These are phyloP conservation scores for Engraulis encrasicolus DNA, from an alignment of 2,113 vertebrate species.

Conservation along the genomic window DNA sequence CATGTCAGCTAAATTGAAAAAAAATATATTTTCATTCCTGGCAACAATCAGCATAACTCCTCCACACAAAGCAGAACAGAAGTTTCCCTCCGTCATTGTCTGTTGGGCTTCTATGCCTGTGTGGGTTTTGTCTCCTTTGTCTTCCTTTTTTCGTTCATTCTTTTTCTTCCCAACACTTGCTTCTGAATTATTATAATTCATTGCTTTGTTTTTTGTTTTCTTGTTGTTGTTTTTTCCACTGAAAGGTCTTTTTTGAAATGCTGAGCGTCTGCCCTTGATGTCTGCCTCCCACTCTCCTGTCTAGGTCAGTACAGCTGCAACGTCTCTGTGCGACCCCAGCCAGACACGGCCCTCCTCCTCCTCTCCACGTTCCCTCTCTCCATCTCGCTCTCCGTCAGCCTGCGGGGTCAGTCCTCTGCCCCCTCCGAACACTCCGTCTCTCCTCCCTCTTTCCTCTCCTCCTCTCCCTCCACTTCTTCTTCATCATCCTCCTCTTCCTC, in stretches of 20 bases:
- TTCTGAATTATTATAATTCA: too few species aligned
- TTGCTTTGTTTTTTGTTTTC: not conserved
- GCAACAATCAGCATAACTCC: too few species aligned
- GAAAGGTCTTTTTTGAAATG: not conserved
- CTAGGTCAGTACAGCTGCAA: conserved; percentile 44
- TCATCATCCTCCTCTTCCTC: conserved; percentile 15
- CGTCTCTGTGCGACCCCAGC: conserved; percentile 30
- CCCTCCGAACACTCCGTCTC: not conserved
- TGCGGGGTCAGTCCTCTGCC: conserved; percentile 25
- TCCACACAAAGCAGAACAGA: too few species aligned
- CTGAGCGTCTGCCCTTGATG: too few species aligned
- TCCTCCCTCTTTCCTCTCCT: not conserved
- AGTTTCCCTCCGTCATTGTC: not conserved
- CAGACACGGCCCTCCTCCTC: conserved; percentile 40
- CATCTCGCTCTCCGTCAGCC: conserved; percentile 37
- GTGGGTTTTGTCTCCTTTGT: not conserved
- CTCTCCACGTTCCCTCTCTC: conserved; percentile 33
- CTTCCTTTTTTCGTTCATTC: not conserved
- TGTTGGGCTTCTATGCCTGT: not conserved
- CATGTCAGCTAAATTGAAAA: too few species aligned
- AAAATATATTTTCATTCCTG: too few species aligned
- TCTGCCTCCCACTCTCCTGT: not conserved
- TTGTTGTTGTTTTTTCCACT: not conserved
- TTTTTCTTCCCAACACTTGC: not conserved
- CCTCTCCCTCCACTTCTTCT: not conserved